phyloP scores from a whole-genome alignment of 2,113 vertebrate species.

The Pelmatolapia mariae region DNA sequence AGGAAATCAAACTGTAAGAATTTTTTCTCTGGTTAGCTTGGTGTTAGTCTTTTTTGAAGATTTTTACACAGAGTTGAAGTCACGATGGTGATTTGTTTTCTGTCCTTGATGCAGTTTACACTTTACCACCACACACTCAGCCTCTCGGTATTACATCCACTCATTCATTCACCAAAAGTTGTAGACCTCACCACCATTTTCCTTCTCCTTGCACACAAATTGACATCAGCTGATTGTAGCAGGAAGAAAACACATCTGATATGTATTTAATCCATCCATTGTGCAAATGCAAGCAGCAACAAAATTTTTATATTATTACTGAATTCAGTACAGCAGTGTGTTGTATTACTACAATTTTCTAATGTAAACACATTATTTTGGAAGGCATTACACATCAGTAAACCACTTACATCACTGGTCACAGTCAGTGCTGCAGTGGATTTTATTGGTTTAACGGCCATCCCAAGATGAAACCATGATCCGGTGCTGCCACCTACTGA shows the following conservation, averaged over 20 bases:
- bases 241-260: too few species aligned
- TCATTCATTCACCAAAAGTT: not conserved
- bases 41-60: not conserved
- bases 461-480: too few species aligned
- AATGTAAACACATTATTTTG: accelerated
- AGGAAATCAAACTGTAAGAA: accelerated
- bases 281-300: not conserved
- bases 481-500: too few species aligned
- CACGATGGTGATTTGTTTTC: accelerated
- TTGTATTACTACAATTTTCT: not conserved
- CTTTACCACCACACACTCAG: not conserved
- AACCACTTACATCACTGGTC: not conserved
- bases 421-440: accelerated
- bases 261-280: not conserved
- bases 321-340: accelerated
- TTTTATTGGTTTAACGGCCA: too few species aligned
- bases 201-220: accelerated
- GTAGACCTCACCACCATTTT: not conserved
- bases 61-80: accelerated
- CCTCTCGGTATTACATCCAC: not conserved
- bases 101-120: not conserved
- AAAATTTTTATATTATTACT: accelerated
- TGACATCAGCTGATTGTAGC: not conserved
- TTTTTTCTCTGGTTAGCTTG: accelerated
- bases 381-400: too few species aligned